Conservation (phyloP, 2,797 vertebrate genomes). For the Malurus leucopterus region DNA sequence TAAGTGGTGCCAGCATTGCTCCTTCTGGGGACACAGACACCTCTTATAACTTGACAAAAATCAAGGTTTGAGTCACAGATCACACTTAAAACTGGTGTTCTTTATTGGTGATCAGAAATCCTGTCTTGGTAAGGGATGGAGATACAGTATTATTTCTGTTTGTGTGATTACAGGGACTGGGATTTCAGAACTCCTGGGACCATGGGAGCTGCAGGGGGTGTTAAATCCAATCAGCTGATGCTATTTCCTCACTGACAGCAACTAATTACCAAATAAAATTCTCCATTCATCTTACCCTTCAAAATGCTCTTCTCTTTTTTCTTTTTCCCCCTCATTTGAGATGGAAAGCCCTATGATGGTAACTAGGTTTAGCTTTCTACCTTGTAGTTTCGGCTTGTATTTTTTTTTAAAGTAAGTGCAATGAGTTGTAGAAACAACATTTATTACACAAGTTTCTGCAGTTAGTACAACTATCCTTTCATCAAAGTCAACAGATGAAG, state of each 20-base stretch:
- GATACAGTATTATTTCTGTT: background rate
- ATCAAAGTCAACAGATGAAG: background rate
- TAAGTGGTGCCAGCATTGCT: conserved; percentile 20
- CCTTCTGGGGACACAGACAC: background rate
- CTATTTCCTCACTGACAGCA: background rate
- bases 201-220: fast-evolving
- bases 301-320: background rate
- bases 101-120: background rate
- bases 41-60: background rate
- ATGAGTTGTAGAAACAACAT: background rate
- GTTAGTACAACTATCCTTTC: background rate
- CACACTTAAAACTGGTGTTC: fast-evolving
- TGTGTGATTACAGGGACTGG: background rate
- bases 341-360: background rate
- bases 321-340: background rate
- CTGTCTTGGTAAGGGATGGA: background rate
- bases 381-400: background rate
- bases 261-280: background rate
- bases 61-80: background rate
- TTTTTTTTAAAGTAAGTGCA: background rate
- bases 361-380: background rate
- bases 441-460: background rate
- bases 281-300: background rate
- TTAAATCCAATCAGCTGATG: background rate
- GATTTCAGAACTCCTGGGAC: background rate